Evolutionary conservation across 2,797 vertebrate species (phyloP).

Genomic region (Cossypha polioptera): DNA sequence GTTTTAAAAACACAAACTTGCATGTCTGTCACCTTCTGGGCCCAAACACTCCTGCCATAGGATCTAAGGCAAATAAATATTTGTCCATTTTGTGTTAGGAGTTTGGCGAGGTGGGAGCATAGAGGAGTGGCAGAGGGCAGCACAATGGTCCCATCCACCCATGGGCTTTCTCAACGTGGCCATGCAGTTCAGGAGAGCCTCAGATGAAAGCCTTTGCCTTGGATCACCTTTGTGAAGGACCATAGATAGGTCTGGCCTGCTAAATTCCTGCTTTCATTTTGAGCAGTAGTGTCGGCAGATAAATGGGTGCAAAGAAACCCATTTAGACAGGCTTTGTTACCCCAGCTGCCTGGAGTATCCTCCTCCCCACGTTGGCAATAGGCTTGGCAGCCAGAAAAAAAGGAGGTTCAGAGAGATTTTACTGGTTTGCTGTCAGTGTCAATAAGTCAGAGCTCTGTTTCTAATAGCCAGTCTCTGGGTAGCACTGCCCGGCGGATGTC

Average conservation of each 20-base stretch:
- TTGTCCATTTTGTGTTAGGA: neutral
- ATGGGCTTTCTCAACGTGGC: neutral
- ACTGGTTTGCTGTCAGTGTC: slow-evolving; percentile 42
- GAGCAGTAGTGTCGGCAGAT: neutral
- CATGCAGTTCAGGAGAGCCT: neutral
- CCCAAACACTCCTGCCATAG: neutral
- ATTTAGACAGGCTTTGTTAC: slow-evolving; percentile 9
- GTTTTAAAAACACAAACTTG: slow-evolving; percentile 61
- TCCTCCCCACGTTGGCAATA: neutral
- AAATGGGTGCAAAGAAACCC: neutral
- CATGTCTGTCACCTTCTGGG: slow-evolving; percentile 31
- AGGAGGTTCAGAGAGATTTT: slow-evolving; percentile 32
- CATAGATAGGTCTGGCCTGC: neutral
- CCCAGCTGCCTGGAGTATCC: neutral
- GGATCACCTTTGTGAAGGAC: neutral
- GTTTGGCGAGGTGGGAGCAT: neutral
- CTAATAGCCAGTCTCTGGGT: slow-evolving; percentile 23
- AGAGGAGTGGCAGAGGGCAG: neutral
- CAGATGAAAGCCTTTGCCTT: neutral
- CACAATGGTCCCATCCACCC: neutral
- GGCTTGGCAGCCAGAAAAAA: slow-evolving; percentile 27
- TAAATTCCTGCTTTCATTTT: neutral
- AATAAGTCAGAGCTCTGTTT: slow-evolving; percentile 30
- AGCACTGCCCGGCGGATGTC: neutral
- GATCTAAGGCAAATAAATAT: slow-evolving; percentile 56